Percentiles rank a stretch among this genome's conserved stretches.
Evolutionary conservation across 2,113 vertebrate species (phyloP).

Genomic region (human): DNA sequence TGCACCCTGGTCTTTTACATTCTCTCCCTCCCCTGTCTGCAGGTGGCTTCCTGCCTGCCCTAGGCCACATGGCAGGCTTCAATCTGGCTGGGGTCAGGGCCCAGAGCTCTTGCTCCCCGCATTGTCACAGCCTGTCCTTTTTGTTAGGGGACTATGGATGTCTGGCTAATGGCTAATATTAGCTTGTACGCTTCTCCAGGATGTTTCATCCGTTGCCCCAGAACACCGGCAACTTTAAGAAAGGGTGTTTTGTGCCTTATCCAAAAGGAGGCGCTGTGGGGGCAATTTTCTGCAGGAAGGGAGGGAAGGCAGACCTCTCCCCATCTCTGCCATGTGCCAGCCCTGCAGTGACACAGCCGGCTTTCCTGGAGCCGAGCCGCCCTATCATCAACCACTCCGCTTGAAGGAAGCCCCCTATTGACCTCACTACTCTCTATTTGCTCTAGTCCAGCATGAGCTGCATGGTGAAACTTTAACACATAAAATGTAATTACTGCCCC

Average conservation of each 20-base stretch:
- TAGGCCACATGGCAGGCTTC: background rate
- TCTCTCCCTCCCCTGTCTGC: background rate
- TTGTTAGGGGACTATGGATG: background rate
- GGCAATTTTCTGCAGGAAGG: background rate
- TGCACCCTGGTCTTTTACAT: fast-evolving
- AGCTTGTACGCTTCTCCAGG: background rate
- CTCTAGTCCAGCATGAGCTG: background rate
- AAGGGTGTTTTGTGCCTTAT: background rate
- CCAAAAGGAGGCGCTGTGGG: background rate
- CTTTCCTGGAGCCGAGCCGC: fast-evolving
- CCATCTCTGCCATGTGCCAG: background rate
- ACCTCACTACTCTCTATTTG: background rate
- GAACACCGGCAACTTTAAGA: background rate
- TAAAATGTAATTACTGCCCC: background rate
- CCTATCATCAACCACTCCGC: background rate
- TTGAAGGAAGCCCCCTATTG: background rate
- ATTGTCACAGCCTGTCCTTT: background rate
- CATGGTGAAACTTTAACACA: background rate
- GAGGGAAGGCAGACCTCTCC: background rate
- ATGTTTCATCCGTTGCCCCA: background rate
- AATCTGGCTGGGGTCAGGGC: background rate
- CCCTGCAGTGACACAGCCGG: background rate
- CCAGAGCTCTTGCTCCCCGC: background rate
- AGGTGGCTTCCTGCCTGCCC: background rate
- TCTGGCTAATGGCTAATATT: background rate